phyloP scores from a whole-genome alignment of 2,113 vertebrate species.

The Ophthalmolycus amberensis region DNA sequence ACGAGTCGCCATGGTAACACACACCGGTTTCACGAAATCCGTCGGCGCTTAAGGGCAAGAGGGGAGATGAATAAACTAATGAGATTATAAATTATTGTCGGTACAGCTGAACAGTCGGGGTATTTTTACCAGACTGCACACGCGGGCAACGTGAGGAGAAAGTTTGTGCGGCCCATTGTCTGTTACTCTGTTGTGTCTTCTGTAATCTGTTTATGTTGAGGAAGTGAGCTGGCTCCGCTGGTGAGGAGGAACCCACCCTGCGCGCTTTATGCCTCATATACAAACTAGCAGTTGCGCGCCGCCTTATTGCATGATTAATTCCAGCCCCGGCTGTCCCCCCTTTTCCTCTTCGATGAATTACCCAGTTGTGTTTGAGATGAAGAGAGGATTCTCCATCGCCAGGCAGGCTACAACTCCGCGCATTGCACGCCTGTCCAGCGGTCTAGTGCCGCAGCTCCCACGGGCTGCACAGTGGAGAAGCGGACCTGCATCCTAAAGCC shows the following conservation, averaged over 20 bases:
- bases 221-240: constrained; percentile 44
- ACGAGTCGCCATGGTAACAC: constrained; percentile 80
- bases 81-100: constrained; percentile 78
- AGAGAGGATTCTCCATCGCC: constrained; percentile 76
- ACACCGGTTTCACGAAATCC: constrained; percentile 73
- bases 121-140: constrained; percentile 54
- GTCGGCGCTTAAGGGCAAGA: constrained; percentile 74
- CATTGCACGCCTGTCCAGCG: constrained; percentile 63
- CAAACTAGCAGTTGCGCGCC: constrained; percentile 49
- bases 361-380: constrained; percentile 74
- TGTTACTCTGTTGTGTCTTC: constrained; percentile 44
- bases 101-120: constrained; percentile 65
- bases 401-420: constrained; percentile 75
- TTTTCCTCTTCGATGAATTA: constrained; percentile 47
- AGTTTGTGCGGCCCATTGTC: constrained; percentile 64
- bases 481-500: constrained; percentile 94
- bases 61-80: constrained; percentile 77
- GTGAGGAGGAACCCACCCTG: constrained; percentile 43
- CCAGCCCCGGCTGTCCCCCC: neutral
- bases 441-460: constrained; percentile 86
- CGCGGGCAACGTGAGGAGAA: constrained; percentile 67
- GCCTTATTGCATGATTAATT: constrained; percentile 67
- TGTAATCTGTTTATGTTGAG: constrained; percentile 61
- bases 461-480: constrained; percentile 83
- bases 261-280: constrained; percentile 42